These are phyloP conservation scores for Diorhabda elongata DNA, from an alignment of 1,140 invertebrate species.

Conservation along the genomic window DNA sequence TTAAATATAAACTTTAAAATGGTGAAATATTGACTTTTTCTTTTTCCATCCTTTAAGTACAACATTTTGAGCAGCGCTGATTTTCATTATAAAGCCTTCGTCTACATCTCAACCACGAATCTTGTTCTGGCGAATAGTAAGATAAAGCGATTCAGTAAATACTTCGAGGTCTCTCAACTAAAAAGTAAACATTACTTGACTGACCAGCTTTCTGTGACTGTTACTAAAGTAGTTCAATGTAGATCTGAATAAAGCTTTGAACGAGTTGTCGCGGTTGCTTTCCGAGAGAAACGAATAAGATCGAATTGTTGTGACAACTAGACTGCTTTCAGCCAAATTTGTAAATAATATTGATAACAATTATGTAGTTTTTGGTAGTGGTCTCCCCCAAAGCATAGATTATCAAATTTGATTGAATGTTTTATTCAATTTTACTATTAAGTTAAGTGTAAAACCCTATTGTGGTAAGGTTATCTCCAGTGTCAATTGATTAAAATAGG, in stretches of 20 bases:
- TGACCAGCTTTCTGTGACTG: not conserved
- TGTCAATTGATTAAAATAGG: not conserved
- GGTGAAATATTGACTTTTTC: not conserved
- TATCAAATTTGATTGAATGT: not conserved
- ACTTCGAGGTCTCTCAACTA: no score
- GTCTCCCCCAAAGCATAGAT: no score
- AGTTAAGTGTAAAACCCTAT: not conserved
- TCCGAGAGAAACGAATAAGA: not conserved
- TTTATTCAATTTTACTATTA: not conserved
- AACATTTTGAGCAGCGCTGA: not conserved
- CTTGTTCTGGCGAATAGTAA: no score
- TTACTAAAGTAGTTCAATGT: not conserved
- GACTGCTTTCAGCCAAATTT: not conserved
- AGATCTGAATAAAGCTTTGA: not conserved
- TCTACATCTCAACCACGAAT: not conserved
- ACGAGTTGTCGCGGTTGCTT: not conserved
- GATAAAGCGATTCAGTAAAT: no score
- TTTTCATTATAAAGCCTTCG: not conserved
- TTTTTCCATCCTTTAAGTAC: not conserved
- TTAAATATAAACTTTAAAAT: no score
- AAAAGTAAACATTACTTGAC: not conserved
- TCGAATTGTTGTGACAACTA: not conserved
- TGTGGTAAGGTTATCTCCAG: constrained; percentile 1
- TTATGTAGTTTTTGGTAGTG: not conserved
- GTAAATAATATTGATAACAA: not conserved